Conservation (phyloP, 2,888 invertebrate genomes). For the Octonoba sinensis region DNA sequence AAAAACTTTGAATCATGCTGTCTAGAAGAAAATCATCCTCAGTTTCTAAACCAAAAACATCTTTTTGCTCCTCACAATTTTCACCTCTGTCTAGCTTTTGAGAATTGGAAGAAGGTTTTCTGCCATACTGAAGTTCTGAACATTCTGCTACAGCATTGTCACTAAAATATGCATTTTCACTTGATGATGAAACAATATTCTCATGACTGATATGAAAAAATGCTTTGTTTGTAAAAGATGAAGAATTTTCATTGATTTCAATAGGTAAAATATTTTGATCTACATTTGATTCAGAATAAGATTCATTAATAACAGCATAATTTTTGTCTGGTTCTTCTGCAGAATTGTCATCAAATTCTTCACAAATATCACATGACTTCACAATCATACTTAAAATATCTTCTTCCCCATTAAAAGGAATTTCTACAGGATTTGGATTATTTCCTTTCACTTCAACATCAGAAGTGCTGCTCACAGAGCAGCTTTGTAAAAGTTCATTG, state of each 20-base stretch:
- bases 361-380: conserved; percentile 48
- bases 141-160: not conserved
- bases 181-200: conserved; percentile 11
- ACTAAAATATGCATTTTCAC: conserved; percentile 6
- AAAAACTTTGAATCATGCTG: conserved; percentile 46
- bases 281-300: not conserved
- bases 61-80: not conserved
- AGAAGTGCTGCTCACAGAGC: conserved; percentile 11
- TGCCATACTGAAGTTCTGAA: not conserved
- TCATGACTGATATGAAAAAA: conserved; percentile 2
- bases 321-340: conserved; percentile 7
- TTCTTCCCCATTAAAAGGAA: conserved; percentile 24
- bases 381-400: conserved; percentile 48
- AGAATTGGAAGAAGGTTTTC: not conserved
- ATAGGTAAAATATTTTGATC: not conserved
- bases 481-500: conserved; percentile 5
- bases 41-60: not conserved
- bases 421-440: not conserved
- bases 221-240: not conserved
- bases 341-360: conserved; percentile 29
- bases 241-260: conserved; percentile 1
- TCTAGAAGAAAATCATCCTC: conserved; percentile 2
- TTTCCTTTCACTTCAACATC: conserved; percentile 4
- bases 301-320: not conserved
- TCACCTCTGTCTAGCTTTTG: not conserved